Conservation (phyloP, 2,888 invertebrate species). For the Temnothorax ravouxi region DNA sequence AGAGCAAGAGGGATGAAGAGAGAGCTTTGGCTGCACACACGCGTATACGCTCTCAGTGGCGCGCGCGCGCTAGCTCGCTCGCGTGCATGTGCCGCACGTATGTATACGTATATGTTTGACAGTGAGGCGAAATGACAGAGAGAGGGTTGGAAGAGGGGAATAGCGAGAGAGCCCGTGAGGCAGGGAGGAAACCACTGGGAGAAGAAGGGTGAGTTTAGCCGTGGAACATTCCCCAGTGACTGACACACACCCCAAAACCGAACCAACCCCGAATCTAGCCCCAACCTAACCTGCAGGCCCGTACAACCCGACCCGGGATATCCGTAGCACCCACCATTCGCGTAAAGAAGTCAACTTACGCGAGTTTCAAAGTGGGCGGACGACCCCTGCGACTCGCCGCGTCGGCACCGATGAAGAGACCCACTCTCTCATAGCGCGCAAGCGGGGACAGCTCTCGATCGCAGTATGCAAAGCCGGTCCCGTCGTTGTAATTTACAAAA, state of each 20-base stretch:
- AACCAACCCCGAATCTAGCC: conserved; percentile 67
- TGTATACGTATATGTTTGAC: conserved; percentile 11
- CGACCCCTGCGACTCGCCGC: neutral
- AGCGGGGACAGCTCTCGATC: conserved; percentile 12
- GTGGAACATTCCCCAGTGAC: conserved; percentile 76
- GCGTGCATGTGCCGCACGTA: neutral
- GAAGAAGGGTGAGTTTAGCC: conserved; percentile 68
- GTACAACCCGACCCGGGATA: conserved; percentile 60
- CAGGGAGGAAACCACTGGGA: conserved; percentile 58
- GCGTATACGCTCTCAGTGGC: conserved; percentile 21
- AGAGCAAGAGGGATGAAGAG: conserved; percentile 59
- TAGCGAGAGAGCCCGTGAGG: conserved; percentile 38
- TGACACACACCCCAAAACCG: conserved; percentile 73
- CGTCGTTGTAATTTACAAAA: conserved; percentile 43
- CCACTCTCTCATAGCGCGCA: conserved; percentile 6
- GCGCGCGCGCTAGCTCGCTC: too few relatives aligned
- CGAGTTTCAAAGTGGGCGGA: conserved; percentile 34
- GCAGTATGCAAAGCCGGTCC: conserved; percentile 32
- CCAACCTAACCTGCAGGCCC: conserved; percentile 67
- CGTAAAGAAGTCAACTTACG: conserved; percentile 65
- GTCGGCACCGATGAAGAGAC: conserved; percentile 40
- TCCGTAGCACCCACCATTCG: conserved; percentile 58
- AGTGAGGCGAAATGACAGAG: conserved; percentile 57
- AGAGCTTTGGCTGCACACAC: conserved; percentile 34
- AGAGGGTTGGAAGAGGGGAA: conserved; percentile 50